Conservation (phyloP, 2,797 vertebrate species). For the Buphagus erythrorhynchus region DNA sequence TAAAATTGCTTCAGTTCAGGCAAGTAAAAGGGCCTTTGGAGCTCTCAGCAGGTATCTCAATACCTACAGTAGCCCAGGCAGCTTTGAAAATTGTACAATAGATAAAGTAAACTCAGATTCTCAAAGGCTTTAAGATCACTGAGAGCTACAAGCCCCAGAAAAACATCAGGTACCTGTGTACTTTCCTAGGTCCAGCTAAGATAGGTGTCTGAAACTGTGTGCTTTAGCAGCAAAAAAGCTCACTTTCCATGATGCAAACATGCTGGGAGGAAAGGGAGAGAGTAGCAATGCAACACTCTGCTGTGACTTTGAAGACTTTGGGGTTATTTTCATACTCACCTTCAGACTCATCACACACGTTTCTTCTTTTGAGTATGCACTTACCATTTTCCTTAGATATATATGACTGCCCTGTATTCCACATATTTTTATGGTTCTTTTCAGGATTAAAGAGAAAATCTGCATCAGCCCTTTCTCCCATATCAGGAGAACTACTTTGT, state of each 20-base stretch:
- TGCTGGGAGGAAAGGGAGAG: not conserved
- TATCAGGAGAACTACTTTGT: not conserved
- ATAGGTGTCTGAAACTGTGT: not conserved
- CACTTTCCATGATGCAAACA: not conserved
- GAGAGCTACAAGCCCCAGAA: not conserved
- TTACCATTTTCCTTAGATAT: not conserved
- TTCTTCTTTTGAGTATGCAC: not conserved
- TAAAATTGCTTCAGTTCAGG: not conserved
- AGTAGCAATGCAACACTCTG: not conserved
- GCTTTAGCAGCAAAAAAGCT: not conserved
- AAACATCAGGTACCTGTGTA: not conserved
- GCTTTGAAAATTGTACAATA: not conserved
- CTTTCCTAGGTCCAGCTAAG: not conserved
- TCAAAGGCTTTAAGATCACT: not conserved
- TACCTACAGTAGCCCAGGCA: not conserved
- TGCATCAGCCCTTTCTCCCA: not conserved
- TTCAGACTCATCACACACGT: accelerated
- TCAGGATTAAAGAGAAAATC: not conserved
- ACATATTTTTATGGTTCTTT: not conserved
- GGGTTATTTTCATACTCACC: not conserved
- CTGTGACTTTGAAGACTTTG: not conserved
- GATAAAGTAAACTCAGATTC: not conserved
- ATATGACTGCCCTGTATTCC: not conserved
- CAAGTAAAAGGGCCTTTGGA: not conserved
- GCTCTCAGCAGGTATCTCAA: not conserved